phyloP scores from a whole-genome alignment of 53 echinoderm and acorn worm species.

The Holothuria leucospilota region DNA sequence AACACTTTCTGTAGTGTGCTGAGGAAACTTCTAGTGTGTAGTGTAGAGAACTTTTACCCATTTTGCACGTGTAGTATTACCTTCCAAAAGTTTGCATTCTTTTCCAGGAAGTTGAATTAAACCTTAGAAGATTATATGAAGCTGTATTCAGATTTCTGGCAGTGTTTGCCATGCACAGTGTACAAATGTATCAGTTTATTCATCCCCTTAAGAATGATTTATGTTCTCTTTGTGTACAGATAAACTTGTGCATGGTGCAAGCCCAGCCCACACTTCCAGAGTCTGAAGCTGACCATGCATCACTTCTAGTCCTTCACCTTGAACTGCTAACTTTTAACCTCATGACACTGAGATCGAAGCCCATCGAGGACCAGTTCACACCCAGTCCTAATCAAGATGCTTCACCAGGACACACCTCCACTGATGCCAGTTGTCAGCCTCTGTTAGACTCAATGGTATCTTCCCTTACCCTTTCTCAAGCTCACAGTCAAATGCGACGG shows the following conservation, averaged over 20 bases:
- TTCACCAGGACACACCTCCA: conserved; percentile 24
- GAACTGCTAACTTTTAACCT: conserved; percentile 11
- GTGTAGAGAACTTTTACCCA: too few species aligned
- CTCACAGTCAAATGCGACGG: conserved; percentile 43
- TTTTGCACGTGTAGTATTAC: too few species aligned
- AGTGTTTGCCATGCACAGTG: too few species aligned
- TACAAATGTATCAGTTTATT: too few species aligned
- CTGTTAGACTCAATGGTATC: conserved; percentile 48
- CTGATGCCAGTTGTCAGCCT: conserved; percentile 5
- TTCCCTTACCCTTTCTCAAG: conserved; percentile 12
- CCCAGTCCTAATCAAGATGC: conserved; percentile 41
- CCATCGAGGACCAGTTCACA: conserved; percentile 33
- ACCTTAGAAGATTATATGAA: too few species aligned
- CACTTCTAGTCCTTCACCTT: conserved; percentile 24
- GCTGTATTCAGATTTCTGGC: too few species aligned
- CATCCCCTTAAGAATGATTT: too few species aligned
- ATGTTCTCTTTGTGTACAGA: conserved; percentile 34
- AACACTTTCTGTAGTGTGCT: too few species aligned
- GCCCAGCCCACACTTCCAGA: conserved; percentile 39
- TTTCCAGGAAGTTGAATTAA: too few species aligned
- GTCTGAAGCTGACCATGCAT: conserved; percentile 13
- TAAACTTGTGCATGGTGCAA: conserved; percentile 76
- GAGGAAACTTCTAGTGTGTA: too few species aligned
- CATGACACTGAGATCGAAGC: conserved; percentile 45
- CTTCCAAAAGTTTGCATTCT: too few species aligned